phyloP scores from a whole-genome alignment of 2,797 vertebrate genomes.

The Triplophysa yarkandensis region DNA sequence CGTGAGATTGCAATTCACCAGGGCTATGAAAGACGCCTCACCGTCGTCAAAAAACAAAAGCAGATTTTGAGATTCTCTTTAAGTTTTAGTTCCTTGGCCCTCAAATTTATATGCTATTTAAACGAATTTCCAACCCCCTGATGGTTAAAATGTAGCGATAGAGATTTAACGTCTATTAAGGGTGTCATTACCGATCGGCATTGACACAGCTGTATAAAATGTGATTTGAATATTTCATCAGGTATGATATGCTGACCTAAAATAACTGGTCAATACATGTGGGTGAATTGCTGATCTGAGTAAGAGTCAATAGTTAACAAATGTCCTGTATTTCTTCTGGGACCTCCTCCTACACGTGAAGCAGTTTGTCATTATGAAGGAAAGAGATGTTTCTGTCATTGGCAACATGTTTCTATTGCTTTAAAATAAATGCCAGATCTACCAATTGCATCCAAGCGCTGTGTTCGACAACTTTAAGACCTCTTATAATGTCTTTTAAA shows the following conservation, averaged over 20 bases:
- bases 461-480: too few species aligned
- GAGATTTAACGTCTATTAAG: conserved; percentile 2
- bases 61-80: conserved; percentile 9
- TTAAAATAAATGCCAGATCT: too few species aligned
- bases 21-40: conserved; percentile 7
- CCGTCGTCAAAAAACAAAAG: conserved; percentile 31
- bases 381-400: conserved; percentile 1
- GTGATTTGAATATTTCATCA: conserved; percentile 61
- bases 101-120: neutral
- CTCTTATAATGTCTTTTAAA: too few species aligned
- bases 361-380: conserved; percentile 31
- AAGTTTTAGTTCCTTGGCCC: neutral
- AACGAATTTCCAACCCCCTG: neutral
- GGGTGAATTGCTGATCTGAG: conserved; percentile 53
- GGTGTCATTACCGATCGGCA: conserved; percentile 8
- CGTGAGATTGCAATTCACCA: conserved; percentile 36
- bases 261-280: conserved; percentile 54
- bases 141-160: neutral
- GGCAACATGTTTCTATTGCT: conserved; percentile 17
- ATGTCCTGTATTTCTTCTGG: conserved; percentile 42
- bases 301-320: conserved; percentile 51
- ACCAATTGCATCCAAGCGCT: too few species aligned
- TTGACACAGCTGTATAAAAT: conserved; percentile 43
- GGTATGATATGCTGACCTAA: conserved; percentile 56
- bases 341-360: conserved; percentile 22